Evolutionary conservation across 2,888 invertebrate genomes (phyloP), one percentile per base, ranked within the genome.

Genomic region (Agrotis puta): DNA sequence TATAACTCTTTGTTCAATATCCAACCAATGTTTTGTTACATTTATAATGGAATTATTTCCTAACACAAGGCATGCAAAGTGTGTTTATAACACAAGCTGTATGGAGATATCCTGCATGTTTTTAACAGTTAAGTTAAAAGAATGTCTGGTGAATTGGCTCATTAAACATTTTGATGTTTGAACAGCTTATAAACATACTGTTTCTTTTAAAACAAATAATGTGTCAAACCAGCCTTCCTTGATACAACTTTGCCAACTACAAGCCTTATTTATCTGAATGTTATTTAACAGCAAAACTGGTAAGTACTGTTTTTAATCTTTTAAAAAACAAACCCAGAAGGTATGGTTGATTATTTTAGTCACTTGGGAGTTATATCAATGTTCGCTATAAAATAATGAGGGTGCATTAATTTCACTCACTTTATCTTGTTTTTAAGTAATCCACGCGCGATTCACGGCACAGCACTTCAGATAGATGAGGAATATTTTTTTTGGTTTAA

Each of bases 131-230:
- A 3, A 20, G 16, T 53, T 20, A 20, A 14, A 48, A 22, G 22
- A 24, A 48, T 1, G 39, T 16, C 61, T 16, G 39, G 39, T 39
- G 39, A 11, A 11, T 39, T 39, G 11, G 11, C 39, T 39, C 11
- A 39, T 39, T 22, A 14, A 27, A 18, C 16, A 45, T 24, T 18
- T 20, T 53, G 3, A 9, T 47, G 5, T 54, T 54, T 27, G 1
- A 54, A 67, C 68, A 67, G 16, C 43, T 72, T 68, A 22, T 22
- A 50, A 76, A 54, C 20, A 67, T 39, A 14, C 9, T 7, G n/a
- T 9, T 18, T 24, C 22, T 18, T 4, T 14, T 33, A 47, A 39
- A 39, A 50, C 53, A 33, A 20, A 39, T 6, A 7, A 22, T 43
- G 14, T 45, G 9, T 11, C 13, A 39, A n/a, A 45, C 27, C 6